Percentiles rank a stretch among this genome's conserved stretches.
Evolutionary conservation across 2,797 vertebrate species (phyloP).

Genomic region (Micromesistius poutassou): DNA sequence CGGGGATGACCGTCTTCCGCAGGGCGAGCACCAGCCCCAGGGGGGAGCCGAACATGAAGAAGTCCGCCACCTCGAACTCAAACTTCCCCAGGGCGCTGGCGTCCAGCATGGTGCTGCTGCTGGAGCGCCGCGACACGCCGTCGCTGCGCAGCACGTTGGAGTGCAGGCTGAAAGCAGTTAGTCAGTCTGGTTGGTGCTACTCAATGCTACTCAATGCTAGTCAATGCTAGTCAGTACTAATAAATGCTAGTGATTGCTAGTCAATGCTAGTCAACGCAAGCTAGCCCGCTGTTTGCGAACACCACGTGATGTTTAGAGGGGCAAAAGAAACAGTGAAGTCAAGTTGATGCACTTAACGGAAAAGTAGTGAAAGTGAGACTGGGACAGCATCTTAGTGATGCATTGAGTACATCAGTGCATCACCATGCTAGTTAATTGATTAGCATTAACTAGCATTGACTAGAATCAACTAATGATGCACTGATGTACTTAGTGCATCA

Average conservation of each 20-base stretch:
- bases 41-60: constrained; percentile 96
- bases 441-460: too few species aligned
- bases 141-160: constrained; percentile 84
- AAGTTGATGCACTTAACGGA: too few species aligned
- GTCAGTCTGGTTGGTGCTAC: background rate
- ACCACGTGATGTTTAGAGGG: too few species aligned
- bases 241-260: too few species aligned
- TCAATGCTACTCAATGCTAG: background rate
- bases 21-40: constrained; percentile 93
- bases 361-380: background rate
- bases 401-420: too few species aligned
- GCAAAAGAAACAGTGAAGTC: too few species aligned
- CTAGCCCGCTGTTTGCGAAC: too few species aligned
- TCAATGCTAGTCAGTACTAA: background rate
- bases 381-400: too few species aligned
- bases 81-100: constrained; percentile 83
- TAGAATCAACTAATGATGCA: background rate
- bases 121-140: constrained; percentile 77
- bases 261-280: too few species aligned
- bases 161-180: constrained; percentile 80
- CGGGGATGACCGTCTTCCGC: constrained; percentile 92
- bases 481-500: background rate
- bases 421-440: too few species aligned
- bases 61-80: constrained; percentile 93
- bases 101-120: constrained; percentile 88